phyloP scores from a whole-genome alignment of 2,888 invertebrate genomes.

The Drosophila macrospina region DNA sequence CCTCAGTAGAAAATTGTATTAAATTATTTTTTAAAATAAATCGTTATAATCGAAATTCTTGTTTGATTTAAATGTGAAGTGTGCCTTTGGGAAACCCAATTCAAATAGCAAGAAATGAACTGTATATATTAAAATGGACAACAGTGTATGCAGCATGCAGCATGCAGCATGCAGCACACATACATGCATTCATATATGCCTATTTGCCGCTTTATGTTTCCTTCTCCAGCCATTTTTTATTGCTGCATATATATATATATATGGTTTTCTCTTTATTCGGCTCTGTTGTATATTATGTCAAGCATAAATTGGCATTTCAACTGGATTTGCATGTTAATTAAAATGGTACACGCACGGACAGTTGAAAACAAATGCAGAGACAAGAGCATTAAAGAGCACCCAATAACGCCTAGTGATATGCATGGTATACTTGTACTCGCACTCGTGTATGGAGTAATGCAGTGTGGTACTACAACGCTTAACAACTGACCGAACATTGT shows the following conservation, averaged over 20 bases:
- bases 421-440: background rate
- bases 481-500: constrained; percentile 70
- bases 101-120: constrained; percentile 21
- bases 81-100: constrained; percentile 35
- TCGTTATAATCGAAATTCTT: background rate
- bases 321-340: constrained; percentile 81
- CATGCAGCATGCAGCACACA: constrained; percentile 14
- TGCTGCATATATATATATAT: no score
- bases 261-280: constrained; percentile 26
- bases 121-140: constrained; percentile 40
- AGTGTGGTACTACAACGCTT: constrained; percentile 50
- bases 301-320: constrained; percentile 80
- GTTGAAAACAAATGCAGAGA: constrained; percentile 73
- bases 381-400: constrained; percentile 67
- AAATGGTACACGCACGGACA: constrained; percentile 76
- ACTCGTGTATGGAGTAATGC: constrained; percentile 36
- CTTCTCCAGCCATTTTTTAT: constrained; percentile 25
- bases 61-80: background rate
- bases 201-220: constrained; percentile 11
- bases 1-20: background rate
- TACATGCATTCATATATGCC: constrained; percentile 16
- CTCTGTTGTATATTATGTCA: constrained; percentile 74
- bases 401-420: constrained; percentile 34
- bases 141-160: constrained; percentile 24
- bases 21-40: background rate